A percentile compares a stretch with the other conserved stretches of the same genome.
phyloP scores from a whole-genome alignment of 2,113 vertebrate genomes.

The Jacana jacana region DNA sequence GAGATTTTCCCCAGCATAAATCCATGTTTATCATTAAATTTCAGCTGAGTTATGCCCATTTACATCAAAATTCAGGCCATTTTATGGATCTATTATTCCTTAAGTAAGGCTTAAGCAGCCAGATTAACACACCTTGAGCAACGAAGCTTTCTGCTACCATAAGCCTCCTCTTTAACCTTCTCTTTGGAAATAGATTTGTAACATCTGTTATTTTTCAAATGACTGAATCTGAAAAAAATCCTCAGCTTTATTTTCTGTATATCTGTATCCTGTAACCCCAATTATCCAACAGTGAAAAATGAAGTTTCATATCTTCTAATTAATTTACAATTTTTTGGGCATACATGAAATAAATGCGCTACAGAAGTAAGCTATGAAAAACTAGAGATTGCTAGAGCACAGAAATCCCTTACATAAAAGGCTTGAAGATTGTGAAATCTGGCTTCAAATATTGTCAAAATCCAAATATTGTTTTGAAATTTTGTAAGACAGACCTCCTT shows the following conservation, averaged over 20 bases:
- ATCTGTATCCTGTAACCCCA: background rate
- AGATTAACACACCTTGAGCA: background rate
- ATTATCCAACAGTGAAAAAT: background rate
- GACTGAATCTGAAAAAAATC: background rate
- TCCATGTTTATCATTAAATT: background rate
- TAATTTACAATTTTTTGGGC: background rate
- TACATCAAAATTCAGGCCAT: background rate
- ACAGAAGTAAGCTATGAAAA: background rate
- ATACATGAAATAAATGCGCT: background rate
- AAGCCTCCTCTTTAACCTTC: background rate
- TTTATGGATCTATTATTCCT: background rate
- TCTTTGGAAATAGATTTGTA: background rate
- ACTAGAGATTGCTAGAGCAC: background rate
- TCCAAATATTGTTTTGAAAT: background rate
- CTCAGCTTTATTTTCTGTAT: background rate
- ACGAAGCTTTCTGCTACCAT: background rate
- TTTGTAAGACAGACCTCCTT: background rate
- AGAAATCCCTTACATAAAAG: background rate
- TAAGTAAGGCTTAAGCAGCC: background rate
- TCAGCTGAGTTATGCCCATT: background rate
- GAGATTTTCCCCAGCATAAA: background rate
- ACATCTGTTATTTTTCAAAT: background rate
- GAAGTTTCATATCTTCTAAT: background rate
- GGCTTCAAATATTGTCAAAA: background rate
- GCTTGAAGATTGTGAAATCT: background rate